Base-by-base conservation (phyloP, 2,113 vertebrate species). In the Bungarus multicinctus region DNA sequence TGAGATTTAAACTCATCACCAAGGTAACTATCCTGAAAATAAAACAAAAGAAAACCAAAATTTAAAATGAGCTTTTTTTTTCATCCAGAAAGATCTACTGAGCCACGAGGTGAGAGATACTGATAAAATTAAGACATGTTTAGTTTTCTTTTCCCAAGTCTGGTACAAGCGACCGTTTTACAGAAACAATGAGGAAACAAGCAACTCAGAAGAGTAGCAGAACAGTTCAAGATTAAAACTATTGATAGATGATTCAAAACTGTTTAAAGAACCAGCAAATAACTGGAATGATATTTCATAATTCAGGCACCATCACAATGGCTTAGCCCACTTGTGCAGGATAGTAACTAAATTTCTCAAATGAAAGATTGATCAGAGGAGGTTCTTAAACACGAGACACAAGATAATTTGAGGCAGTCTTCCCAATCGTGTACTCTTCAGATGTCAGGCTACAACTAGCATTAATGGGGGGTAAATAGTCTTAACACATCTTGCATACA, bases 1-100 rank as follows among this genome's bases (percentile, higher is more conserved):
- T 99, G 99, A 93, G 99, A 99, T 96, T 99, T 99, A 97, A 99
- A 99, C 98, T 99, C 99, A 94, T 99, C 99, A 14, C 99, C 99
- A 95, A 99, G 98, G 97, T 99, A 99, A 96, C 99, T 99, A 98
- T 99, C 99, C 99, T 99, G 98, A 47, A 47, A 47, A 47, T 7
- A 47, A 47, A 47, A 1, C 27, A n/a, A 4, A 25, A 7, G 34
- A 52, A 0, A 52, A 30, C 50, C 45, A 88, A 30, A n/a, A 88
- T 27, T 52, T 14, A 14, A 52, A 54, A 53, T 54, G 30, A 53
- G 12, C 14, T 52, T 52, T 52, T 88, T 86, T 52, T 53, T 53
- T 20, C 50, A n/a, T 20, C 16, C 50, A 88, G 50, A n/a, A 88
- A n/a, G 7, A 50, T 27, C 43, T 27, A 47, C 22, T 50, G 25